Percentiles rank a stretch among this genome's conserved stretches.
Evolutionary conservation across 2,113 vertebrate species (phyloP).

Genomic region (Takifugu bimaculatus): DNA sequence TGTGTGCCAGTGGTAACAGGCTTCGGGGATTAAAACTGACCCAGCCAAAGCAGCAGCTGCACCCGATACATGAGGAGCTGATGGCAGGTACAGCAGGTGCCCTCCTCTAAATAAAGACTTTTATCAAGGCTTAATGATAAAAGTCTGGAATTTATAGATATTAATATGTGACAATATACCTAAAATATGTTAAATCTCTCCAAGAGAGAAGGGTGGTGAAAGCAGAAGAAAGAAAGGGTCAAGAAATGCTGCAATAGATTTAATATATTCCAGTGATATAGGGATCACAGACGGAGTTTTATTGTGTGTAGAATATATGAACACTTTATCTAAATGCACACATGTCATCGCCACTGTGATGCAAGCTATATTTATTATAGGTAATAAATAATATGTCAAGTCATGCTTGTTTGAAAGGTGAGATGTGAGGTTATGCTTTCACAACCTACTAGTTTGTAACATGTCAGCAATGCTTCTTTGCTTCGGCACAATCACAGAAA

Average conservation of each 20-base stretch:
- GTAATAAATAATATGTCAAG: no score
- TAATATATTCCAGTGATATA: no score
- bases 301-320: no score
- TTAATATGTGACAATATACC: conserved; percentile 41
- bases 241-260: no score
- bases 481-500: conserved; percentile 58
- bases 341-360: no score
- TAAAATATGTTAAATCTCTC: conserved; percentile 37
- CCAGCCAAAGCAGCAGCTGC: conserved; percentile 53
- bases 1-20: conserved; percentile 44
- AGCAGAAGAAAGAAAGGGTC: conserved; percentile 21
- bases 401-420: conserved; percentile 5
- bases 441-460: conserved; percentile 19
- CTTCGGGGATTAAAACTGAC: conserved; percentile 44
- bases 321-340: no score
- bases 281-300: no score
- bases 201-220: conserved; percentile 41
- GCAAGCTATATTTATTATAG: no score
- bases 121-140: conserved; percentile 46
- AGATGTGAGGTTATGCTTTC: neutral
- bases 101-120: conserved; percentile 23
- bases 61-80: conserved; percentile 50
- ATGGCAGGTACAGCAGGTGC: conserved; percentile 69
- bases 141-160: conserved; percentile 36
- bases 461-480: conserved; percentile 56